Evolutionary conservation across 2,797 vertebrate genomes (phyloP), one percentile per base, ranked within the genome.

Genomic region (Macrochelys suwanniensis): DNA sequence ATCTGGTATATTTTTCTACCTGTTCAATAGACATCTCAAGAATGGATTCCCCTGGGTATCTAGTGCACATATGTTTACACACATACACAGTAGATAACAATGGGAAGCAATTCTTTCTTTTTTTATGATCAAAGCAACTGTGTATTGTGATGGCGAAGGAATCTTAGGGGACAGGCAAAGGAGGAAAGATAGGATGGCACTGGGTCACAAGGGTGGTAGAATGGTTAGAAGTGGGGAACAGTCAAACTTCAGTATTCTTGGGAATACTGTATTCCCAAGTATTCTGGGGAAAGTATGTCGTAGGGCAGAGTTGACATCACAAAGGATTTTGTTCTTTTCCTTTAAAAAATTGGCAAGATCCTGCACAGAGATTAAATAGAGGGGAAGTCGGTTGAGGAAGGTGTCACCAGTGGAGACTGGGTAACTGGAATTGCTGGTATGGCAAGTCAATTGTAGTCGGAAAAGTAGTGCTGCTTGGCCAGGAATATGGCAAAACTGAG

Each of bases 381-480:
- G 1, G 31, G n/a, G 33, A 37, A 1, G 33, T 16, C 6, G 2
- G 47, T 3, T 37, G 12, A 82, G 26, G 79, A 94, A 7, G 1
- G 12, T 61, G 12, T 61, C 53, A 33, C 31, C 26, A 33, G 6
- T 61, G 33, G 12, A 26, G 65, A 71, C 21, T 71, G 17, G 2
- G 6, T 33, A 68, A n/a, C 33, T 0, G 1, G 3, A 2, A 25
- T 3, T 61, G 2, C 1, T 37, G 54, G 3, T 76, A 23, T 86
- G 68, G 87, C 12, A 65, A 82, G 42, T 0, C 81, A 6, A 4
- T 61, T 5, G 21, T 19, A 53, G 9, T 6, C 21, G 8, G 8
- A 77, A 80, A 88, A 82, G 0, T 16, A 77, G 45, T 33, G 23
- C 56, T 26, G 2, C 3, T 82, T 91, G 2, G 25, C 81, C 28